Evolutionary conservation across 2,113 vertebrate genomes (phyloP).

Genomic region (Pontoporia blainvillei): DNA sequence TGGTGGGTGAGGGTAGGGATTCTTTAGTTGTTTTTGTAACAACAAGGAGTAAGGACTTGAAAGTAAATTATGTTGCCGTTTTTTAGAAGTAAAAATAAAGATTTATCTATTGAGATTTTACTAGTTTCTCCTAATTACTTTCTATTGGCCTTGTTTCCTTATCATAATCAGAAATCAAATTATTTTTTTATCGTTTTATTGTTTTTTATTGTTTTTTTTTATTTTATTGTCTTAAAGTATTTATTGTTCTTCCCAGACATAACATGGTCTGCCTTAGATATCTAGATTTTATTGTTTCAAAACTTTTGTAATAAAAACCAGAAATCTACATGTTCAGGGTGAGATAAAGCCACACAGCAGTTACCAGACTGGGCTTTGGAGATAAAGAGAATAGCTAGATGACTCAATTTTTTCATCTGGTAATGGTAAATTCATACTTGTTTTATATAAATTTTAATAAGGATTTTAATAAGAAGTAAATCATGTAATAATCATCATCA

Average conservation of each 20-base stretch:
- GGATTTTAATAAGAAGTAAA: neutral
- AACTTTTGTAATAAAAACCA: neutral
- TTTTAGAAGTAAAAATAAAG: neutral
- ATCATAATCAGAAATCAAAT: neutral
- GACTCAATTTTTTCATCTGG: neutral
- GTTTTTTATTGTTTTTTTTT: too few relatives aligned
- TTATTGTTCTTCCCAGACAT: neutral
- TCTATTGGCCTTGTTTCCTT: neutral
- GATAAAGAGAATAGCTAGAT: neutral
- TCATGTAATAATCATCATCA: neutral
- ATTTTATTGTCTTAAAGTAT: neutral
- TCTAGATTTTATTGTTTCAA: neutral
- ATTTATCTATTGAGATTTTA: neutral
- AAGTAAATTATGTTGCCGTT: neutral
- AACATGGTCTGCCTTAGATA: neutral
- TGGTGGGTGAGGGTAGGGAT: accelerated
- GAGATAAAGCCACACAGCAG: neutral
- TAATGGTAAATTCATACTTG: neutral
- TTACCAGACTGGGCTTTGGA: neutral
- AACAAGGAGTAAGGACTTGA: neutral
- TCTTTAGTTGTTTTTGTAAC: neutral
- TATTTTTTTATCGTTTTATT: neutral
- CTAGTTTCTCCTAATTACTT: neutral
- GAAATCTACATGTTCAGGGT: neutral
- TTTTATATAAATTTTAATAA: neutral